Evolutionary conservation across 2,113 vertebrate genomes (phyloP).

Genomic region (Pongo abelii): DNA sequence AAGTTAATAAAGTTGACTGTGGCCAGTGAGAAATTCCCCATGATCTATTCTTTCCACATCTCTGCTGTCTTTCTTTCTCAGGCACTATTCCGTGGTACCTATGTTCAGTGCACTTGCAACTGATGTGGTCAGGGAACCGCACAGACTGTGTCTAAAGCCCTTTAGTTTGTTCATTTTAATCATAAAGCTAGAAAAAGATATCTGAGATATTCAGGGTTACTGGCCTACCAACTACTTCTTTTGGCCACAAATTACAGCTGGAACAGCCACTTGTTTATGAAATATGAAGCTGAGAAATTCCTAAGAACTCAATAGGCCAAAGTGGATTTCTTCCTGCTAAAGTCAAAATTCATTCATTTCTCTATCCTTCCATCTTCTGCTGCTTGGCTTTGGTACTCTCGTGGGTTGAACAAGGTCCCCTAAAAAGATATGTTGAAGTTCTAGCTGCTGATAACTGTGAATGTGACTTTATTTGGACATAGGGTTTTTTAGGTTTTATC

Average conservation of each 20-base stretch:
- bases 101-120: background rate
- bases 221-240: background rate
- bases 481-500: background rate
- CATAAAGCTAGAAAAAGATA: background rate
- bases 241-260: background rate
- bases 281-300: background rate
- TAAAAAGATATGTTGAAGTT: background rate
- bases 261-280: background rate
- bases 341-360: background rate
- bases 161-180: constrained; percentile 35
- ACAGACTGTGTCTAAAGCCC: background rate
- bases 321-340: background rate
- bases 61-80: background rate
- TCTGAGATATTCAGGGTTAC: background rate
- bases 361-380: background rate
- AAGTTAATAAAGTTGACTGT: background rate
- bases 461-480: background rate
- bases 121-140: background rate
- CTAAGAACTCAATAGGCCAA: background rate
- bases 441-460: background rate
- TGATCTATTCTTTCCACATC: background rate
- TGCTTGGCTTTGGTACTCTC: background rate
- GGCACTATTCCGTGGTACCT: background rate
- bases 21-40: background rate
- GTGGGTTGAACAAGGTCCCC: background rate